Evolutionary conservation across 2,113 vertebrate species (phyloP), one percentile per base, ranked within the genome.

Genomic region (Rattus rattus): DNA sequence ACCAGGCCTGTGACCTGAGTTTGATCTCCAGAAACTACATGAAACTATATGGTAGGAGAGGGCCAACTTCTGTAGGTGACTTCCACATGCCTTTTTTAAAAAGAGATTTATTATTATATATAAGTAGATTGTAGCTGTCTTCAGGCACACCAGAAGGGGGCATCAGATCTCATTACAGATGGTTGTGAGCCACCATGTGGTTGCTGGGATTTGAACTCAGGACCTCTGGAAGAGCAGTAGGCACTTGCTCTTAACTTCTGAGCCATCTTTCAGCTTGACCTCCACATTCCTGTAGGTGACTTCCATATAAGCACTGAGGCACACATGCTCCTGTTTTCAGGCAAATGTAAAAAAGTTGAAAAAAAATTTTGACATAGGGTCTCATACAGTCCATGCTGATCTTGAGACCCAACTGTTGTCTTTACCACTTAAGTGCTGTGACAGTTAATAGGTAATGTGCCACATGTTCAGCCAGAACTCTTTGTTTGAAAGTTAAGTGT

Each of bases 401-500:
- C 47, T 67, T 69, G 59, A 90, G 26, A 85, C n/a, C 10, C 17
- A 59, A n/a, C 49, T 52, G 33, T 54, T 36, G 33, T 56, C 59
- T 63, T 39, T 2, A 33, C 26, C 39, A 19, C 56, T n/a, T 83
- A 20, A 83, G n/a, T 63, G 24, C n/a, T 85, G 24, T 85, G 24
- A 59, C 3, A 14, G n/a, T 85, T 90, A 79, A 43, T 0, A 79
- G 43, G 73, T 11, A 24, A 43, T 77, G 88, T 36, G n/a, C 88
- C 54, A 36, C 14, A 54, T 36, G 77, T 80, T 30, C 28, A 36
- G 49, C 49, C 61, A 95, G 67, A 83, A 89, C 77, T 54, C 49
- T 80, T 85, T 94, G 54, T 76, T 61, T 92, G 88, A 85, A 96
- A 91, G 83, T 92, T 96, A 81, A 93, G 47, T 88, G 30, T 93